Conservation (phyloP, 2,888 invertebrate species). For the Drosophila acutilabella region DNA sequence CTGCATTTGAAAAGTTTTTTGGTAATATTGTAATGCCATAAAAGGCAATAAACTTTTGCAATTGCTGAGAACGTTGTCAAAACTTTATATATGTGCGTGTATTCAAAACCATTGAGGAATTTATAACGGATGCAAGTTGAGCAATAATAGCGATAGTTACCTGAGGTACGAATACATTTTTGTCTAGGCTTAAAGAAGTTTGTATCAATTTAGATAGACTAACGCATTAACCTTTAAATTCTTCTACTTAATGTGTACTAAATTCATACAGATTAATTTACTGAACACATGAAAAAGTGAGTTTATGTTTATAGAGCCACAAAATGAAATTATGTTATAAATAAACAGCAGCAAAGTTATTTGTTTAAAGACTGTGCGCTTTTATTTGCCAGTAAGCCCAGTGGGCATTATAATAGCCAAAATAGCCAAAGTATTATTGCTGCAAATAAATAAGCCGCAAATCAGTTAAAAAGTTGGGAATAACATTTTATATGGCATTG, state of each 20-base stretch:
- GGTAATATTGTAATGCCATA: constrained; percentile 51
- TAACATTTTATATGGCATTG: constrained; percentile 17
- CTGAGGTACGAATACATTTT: neutral
- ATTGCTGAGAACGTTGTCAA: constrained; percentile 59
- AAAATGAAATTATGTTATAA: neutral
- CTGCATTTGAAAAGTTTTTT: constrained; percentile 54
- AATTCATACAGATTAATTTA: neutral
- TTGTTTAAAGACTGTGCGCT: neutral
- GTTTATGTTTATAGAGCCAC: too few species aligned
- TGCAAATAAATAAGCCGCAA: constrained; percentile 48
- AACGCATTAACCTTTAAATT: too few species aligned
- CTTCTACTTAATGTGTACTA: too few species aligned
- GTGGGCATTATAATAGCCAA: neutral
- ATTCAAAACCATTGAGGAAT: constrained; percentile 25
- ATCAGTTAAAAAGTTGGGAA: constrained; percentile 52
- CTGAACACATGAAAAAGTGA: too few species aligned
- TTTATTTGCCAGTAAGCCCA: neutral
- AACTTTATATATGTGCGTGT: constrained; percentile 35
- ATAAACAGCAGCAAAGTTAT: neutral
- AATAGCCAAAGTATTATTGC: constrained; percentile 22
- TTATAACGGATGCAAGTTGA: constrained; percentile 19
- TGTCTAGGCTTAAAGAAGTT: neutral
- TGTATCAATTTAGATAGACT: too few species aligned
- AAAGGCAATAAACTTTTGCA: constrained; percentile 67
- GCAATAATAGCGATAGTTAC: constrained; percentile 22